Base-by-base conservation (phyloP, 2,113 vertebrate genomes). In the Macheiramphus alcinus region DNA sequence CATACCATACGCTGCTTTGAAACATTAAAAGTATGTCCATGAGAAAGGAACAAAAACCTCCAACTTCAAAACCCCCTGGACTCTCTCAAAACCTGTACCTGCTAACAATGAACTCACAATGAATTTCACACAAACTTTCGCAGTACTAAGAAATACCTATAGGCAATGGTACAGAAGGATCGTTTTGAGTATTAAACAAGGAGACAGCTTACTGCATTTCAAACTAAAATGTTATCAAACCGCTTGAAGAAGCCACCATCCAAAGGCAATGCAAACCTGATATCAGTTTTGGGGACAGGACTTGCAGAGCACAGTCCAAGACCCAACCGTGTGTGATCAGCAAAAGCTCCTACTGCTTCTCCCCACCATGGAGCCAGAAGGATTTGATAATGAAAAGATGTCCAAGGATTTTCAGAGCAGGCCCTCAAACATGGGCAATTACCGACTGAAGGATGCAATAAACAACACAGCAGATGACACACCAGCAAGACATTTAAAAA, bases 401-500 rank as follows among this genome's bases (percentile, higher is more conserved):
- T 29, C 78, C 66, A 43, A 82, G 47, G 88, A 78, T 73, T 79
- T 78, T 61, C 65, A 61, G 82, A 83, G 56, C 45, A 58, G 68
- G 58, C 38, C 70, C 84, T 80, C 65, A 65, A 88, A 56, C 9
- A 3, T 0, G 29, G 67, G 78, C 38, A 91, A 86, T 94, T 87
- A 92, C 82, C 34, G 25, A 91, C 91, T 36, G 91, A 96, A 96
- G 88, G 80, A 88, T 32, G 71, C 79, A 90, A 96, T 71, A 70
- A 96, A 88, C 88, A 97, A 76, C 91, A 81, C 34, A 36, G 95
- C 95, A 88, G 94, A 92, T 52, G 8, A 95, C 78, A 94, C 80
- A 86, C 80, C 94, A 59, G 92, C 95, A 94, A 95, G 96, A 91
- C 84, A 96, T 84, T 84, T 94, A 85, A 97, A 97, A 96, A 94